phyloP scores from a whole-genome alignment of 2,113 vertebrate species.

The Oxyura jamaicensis region DNA sequence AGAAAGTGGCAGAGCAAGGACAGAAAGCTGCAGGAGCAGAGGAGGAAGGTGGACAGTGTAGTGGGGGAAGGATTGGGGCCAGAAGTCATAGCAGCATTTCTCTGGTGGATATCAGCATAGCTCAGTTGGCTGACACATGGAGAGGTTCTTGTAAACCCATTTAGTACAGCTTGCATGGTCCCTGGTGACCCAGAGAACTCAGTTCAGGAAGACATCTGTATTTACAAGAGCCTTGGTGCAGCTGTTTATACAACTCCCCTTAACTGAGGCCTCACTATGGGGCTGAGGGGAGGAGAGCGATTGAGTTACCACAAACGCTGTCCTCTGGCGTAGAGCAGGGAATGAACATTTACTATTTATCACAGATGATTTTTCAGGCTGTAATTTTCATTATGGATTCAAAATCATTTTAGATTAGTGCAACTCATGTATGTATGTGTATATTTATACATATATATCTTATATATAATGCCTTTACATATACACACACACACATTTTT shows the following conservation, averaged over 20 bases:
- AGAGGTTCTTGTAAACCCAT: not conserved
- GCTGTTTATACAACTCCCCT: constrained; percentile 32
- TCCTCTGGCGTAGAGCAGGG: not conserved
- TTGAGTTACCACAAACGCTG: not conserved
- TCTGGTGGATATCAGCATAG: not conserved
- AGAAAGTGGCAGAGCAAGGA: not conserved
- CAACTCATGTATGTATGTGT: not conserved
- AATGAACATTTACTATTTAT: not conserved
- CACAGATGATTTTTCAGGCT: not conserved
- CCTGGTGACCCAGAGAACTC: not conserved
- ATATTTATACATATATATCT: rapidly evolving
- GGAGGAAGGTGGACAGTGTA: rapidly evolving
- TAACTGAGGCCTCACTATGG: not conserved
- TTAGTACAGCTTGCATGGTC: not conserved
- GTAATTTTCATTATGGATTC: not conserved
- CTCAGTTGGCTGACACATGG: not conserved
- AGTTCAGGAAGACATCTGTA: not conserved
- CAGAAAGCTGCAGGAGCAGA: not conserved
- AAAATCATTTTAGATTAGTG: not conserved
- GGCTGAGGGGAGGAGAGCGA: rapidly evolving
- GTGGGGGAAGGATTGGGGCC: rapidly evolving
- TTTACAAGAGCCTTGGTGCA: not conserved
- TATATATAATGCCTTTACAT: not conserved
- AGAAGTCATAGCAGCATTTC: not conserved
- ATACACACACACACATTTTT: rapidly evolving